phyloP scores from a whole-genome alignment of 2,888 invertebrate genomes.

The Cylloceria caligata region DNA sequence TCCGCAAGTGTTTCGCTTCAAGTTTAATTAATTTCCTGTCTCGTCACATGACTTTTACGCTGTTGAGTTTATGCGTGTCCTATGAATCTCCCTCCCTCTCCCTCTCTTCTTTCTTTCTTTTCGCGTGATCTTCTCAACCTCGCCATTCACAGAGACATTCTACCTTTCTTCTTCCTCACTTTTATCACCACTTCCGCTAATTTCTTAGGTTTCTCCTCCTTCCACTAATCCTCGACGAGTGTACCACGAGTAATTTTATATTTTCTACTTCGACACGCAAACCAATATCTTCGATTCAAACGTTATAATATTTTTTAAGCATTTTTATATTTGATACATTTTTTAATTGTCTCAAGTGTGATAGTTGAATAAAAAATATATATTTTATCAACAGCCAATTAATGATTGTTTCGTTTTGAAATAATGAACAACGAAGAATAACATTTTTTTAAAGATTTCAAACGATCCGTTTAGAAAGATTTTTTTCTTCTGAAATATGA shows the following conservation, averaged over 20 bases:
- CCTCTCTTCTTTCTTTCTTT: neutral
- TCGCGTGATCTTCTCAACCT: constrained; percentile 11
- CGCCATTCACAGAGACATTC: neutral
- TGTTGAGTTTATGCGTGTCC: constrained; percentile 43
- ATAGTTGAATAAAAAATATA: too few relatives aligned
- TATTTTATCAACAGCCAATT: too few relatives aligned
- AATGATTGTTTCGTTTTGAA: neutral
- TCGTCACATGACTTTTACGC: constrained; percentile 37
- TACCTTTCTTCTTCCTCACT: constrained; percentile 29
- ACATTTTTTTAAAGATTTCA: too few relatives aligned
- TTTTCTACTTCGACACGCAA: neutral
- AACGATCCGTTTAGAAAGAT: too few relatives aligned
- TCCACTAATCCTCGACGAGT: neutral
- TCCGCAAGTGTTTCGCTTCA: constrained; percentile 66
- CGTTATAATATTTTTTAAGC: neutral
- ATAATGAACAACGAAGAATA: too few relatives aligned
- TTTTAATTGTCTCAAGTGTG: neutral
- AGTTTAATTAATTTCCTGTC: constrained; percentile 77
- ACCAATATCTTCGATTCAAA: neutral
- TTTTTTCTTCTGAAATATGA: too few relatives aligned
- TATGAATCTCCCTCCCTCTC: constrained; percentile 5
- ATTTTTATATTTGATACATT: neutral
- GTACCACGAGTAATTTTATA: neutral
- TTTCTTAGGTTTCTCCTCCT: constrained; percentile 1
- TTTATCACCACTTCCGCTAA: constrained; percentile 24